Conservation (phyloP, 1,140 invertebrate species). For the Cherax quadricarinatus region DNA sequence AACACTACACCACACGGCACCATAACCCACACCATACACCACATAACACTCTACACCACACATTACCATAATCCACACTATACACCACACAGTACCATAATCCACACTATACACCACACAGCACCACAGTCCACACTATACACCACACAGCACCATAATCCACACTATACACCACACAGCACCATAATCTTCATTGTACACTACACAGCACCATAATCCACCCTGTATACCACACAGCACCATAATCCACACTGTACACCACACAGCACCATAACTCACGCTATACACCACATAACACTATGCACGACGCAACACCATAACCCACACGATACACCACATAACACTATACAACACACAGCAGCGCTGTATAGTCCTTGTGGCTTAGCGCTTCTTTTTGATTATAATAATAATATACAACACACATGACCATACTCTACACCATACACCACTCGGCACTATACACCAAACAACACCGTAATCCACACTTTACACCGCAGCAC, state of each 20-base stretch:
- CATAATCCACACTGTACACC: background rate
- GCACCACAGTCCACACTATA: background rate
- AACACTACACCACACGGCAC: background rate
- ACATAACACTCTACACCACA: background rate
- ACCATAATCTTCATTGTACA: background rate
- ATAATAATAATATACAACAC: background rate
- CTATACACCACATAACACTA: background rate
- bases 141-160: background rate
- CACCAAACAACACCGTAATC: background rate
- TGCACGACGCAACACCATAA: background rate
- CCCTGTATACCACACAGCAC: no score
- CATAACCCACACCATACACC: background rate
- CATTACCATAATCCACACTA: background rate
- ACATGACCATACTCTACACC: background rate
- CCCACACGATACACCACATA: background rate
- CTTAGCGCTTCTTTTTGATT: no score
- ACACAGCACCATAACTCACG: no score
- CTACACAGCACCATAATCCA: background rate
- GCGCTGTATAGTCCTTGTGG: no score
- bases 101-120: background rate
- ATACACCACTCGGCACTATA: background rate
- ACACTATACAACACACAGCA: no score
- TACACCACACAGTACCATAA: slow-evolving; percentile 13
- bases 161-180: background rate
- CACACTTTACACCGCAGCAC: background rate